Evolutionary conservation across 2,888 invertebrate genomes (phyloP).

Genomic region (Acleris emargana): DNA sequence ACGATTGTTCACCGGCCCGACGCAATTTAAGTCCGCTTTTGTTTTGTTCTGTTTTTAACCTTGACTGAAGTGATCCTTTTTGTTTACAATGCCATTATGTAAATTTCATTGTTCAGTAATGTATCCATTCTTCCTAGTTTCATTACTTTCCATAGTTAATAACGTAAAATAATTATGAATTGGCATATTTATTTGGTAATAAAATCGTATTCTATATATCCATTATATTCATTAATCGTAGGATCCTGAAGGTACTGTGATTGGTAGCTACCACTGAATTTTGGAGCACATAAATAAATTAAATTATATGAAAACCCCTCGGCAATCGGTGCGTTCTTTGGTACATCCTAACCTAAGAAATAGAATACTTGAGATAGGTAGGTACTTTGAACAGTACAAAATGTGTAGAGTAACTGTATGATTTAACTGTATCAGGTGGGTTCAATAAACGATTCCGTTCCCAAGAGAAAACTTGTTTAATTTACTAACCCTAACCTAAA

Average conservation of each 20-base stretch:
- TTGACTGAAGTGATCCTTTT: conserved; percentile 21
- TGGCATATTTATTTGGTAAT: conserved; percentile 34
- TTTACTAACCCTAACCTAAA: conserved; percentile 35
- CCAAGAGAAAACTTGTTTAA: conserved; percentile 67
- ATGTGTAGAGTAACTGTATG: conserved; percentile 78
- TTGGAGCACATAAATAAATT: conserved; percentile 55
- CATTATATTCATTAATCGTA: conserved; percentile 65
- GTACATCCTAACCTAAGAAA: conserved; percentile 70
- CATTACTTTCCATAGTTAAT: conserved; percentile 18
- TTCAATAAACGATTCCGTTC: conserved; percentile 83
- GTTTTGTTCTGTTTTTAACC: conserved; percentile 11
- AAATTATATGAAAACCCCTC: conserved; percentile 49
- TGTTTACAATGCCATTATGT: neutral
- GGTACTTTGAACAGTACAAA: conserved; percentile 83
- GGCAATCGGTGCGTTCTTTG: conserved; percentile 71
- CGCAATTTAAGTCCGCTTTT: neutral
- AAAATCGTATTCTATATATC: conserved; percentile 44
- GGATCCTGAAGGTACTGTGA: conserved; percentile 75
- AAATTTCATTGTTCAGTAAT: conserved; percentile 1
- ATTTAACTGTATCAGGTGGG: conserved; percentile 81
- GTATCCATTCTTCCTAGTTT: conserved; percentile 14
- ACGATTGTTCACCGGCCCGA: neutral
- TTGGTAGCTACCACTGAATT: conserved; percentile 69
- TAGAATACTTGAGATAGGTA: conserved; percentile 76
- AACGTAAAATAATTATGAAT: conserved; percentile 23